Percentiles rank a stretch among this genome's conserved stretches.
Conservation (phyloP, 1,140 invertebrate genomes). For the Callitettix versicolor region DNA sequence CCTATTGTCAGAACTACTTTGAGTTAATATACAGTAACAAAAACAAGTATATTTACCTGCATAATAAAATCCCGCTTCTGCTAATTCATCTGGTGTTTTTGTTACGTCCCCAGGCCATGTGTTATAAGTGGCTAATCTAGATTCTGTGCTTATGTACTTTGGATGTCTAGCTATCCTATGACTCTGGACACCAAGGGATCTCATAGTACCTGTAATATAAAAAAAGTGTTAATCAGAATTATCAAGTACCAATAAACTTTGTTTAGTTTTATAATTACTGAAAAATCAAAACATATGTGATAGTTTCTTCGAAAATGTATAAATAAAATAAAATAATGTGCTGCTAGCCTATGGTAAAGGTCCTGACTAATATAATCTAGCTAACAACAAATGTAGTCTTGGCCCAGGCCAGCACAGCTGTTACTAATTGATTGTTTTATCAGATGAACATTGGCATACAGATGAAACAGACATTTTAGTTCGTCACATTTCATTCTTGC, state of each 20-base stretch:
- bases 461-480: no score
- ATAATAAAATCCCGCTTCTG: slow-evolving; percentile 70
- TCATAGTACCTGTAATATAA: slow-evolving; percentile 31
- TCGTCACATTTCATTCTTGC: no score
- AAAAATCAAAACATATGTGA: not conserved
- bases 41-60: slow-evolving; percentile 43
- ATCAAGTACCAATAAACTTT: not conserved
- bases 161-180: slow-evolving; percentile 48
- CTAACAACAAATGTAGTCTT: no score
- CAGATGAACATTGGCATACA: no score
- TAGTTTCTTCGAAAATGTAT: no score
- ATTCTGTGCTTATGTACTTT: slow-evolving; percentile 48
- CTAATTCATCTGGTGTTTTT: slow-evolving; percentile 53
- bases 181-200: slow-evolving; percentile 49
- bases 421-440: no score
- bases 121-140: slow-evolving; percentile 49
- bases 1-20: no score
- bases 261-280: not conserved
- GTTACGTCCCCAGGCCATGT: slow-evolving; percentile 49
- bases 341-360: no score
- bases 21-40: no score
- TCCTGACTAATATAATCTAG: no score
- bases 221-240: not conserved
- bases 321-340: no score
- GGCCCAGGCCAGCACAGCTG: no score